These are phyloP conservation scores for Carapus acus DNA, from an alignment of 2,797 vertebrate genomes.

Conservation along the genomic window DNA sequence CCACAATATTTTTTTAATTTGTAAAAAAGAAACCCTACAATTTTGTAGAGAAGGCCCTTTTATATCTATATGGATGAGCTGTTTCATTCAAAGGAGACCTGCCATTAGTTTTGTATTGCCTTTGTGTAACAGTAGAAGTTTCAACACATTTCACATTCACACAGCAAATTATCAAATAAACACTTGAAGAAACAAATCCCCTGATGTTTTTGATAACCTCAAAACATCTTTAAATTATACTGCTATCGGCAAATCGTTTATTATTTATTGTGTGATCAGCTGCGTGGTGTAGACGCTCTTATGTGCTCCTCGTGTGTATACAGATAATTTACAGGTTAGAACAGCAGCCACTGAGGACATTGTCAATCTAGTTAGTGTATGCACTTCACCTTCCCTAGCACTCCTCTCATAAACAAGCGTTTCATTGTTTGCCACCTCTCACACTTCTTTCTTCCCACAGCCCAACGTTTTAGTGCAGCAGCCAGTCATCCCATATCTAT, in stretches of 20 bases:
- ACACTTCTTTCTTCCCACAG: slow-evolving; percentile 33
- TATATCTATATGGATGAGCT: no score
- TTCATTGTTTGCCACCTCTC: slow-evolving; percentile 40
- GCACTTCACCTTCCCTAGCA: slow-evolving; percentile 11
- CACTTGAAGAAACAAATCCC: no score
- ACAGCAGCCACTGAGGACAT: slow-evolving; percentile 2
- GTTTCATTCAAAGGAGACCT: no score
- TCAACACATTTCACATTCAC: no score
- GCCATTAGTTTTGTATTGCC: no score
- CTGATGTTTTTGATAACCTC: no score
- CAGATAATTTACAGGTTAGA: background rate
- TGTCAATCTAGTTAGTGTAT: slow-evolving; percentile 12
- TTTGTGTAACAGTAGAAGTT: no score
- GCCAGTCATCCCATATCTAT: slow-evolving; percentile 39
- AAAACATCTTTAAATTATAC: no score
- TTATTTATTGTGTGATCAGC: background rate
- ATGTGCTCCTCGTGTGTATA: background rate
- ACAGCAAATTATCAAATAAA: no score
- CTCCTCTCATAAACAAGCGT: slow-evolving; percentile 36
- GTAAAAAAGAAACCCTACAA: background rate
- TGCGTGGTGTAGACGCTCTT: no score
- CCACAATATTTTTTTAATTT: background rate
- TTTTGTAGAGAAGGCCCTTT: no score
- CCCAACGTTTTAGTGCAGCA: slow-evolving; percentile 47
- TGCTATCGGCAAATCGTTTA: no score